These are phyloP conservation scores for Cryptophagus acutangulus DNA, from an alignment of 2,888 invertebrate genomes.

Conservation along the genomic window DNA sequence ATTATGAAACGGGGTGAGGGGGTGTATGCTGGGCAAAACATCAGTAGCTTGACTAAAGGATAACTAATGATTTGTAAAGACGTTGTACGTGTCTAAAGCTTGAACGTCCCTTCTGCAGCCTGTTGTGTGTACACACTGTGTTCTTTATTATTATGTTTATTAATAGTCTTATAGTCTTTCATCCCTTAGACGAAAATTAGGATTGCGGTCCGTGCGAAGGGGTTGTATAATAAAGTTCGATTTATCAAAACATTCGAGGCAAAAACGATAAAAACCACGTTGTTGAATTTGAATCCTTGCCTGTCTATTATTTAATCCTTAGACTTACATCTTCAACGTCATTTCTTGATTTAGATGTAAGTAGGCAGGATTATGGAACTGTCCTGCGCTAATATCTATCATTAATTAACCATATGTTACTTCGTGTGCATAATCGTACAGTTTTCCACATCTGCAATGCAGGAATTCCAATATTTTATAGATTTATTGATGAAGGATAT, in stretches of 20 bases:
- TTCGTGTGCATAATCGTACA: no score
- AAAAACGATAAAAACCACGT: constrained; percentile 2
- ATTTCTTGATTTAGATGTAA: constrained; percentile 34
- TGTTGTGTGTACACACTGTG: constrained; percentile 22
- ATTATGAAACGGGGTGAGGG: constrained; percentile 35
- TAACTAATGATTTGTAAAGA: constrained; percentile 49
- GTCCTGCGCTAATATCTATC: constrained; percentile 26
- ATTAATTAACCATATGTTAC: constrained; percentile 24
- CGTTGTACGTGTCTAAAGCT: constrained; percentile 40
- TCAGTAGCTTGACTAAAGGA: constrained; percentile 41
- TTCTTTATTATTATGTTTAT: constrained; percentile 37
- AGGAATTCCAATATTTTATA: no score
- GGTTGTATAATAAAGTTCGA: not conserved
- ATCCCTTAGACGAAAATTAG: not conserved
- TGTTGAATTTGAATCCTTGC: constrained; percentile 21
- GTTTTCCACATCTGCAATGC: no score
- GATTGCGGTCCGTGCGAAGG: constrained; percentile 3
- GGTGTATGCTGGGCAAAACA: constrained; percentile 26
- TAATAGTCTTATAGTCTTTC: constrained; percentile 32
- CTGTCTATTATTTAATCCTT: constrained; percentile 28
- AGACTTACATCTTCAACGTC: constrained; percentile 33
- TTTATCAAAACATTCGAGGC: not conserved
- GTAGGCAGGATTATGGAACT: constrained; percentile 23
- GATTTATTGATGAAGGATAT: no score
- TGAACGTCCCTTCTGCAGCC: constrained; percentile 26